Evolutionary conservation across 2,888 invertebrate species (phyloP).

Genomic region (Drosophila mimetica): DNA sequence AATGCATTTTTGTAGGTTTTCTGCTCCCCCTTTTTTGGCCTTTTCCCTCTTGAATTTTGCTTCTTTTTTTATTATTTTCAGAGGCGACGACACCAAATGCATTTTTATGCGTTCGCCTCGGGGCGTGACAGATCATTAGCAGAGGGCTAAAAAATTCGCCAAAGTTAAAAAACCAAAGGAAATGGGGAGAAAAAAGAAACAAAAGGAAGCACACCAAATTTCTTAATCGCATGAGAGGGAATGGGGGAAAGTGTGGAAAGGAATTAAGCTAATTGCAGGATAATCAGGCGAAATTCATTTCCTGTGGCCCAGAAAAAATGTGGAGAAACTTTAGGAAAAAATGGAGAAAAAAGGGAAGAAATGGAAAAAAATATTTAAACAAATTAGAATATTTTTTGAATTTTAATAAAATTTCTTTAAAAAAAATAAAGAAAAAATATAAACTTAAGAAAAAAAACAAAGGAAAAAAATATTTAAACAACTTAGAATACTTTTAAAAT

Average conservation of each 20-base stretch:
- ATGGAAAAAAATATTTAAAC: no score
- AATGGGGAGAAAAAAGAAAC: slow-evolving; percentile 16
- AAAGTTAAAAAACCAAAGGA: slow-evolving; percentile 14
- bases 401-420: background rate
- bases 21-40: slow-evolving; percentile 7
- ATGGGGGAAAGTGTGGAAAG: slow-evolving; percentile 34
- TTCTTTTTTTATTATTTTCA: slow-evolving; percentile 25
- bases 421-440: background rate
- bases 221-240: slow-evolving; percentile 29
- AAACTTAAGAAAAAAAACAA: no score
- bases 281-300: slow-evolving; percentile 49
- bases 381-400: no score
- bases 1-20: slow-evolving; percentile 54
- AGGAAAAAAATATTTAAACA: no score
- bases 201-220: slow-evolving; percentile 25
- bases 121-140: slow-evolving; percentile 54
- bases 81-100: slow-evolving; percentile 49
- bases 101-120: slow-evolving; percentile 54
- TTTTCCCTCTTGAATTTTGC: slow-evolving; percentile 13
- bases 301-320: slow-evolving; percentile 24
- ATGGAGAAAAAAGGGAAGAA: no score
- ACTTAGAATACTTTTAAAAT: no score
- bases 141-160: slow-evolving; percentile 15
- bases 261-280: slow-evolving; percentile 53
- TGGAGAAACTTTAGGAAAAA: background rate